Percentiles rank a stretch among this genome's conserved stretches.
Conservation (phyloP, 2,888 invertebrate species). For the Dolichomitus sp. region DNA sequence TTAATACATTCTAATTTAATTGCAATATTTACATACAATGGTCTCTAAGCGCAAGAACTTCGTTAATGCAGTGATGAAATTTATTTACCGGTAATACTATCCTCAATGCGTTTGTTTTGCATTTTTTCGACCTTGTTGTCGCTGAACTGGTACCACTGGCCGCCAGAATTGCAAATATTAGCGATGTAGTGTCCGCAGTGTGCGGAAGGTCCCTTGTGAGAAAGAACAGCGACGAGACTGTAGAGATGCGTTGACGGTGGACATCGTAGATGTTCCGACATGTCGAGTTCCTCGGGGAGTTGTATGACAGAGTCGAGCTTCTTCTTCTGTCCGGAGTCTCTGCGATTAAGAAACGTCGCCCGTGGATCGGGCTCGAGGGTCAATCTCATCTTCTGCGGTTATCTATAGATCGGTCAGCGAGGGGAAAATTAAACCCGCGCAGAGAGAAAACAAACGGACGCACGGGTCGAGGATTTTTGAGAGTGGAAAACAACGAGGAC, state of each 20-base stretch:
- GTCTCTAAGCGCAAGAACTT: too few relatives aligned
- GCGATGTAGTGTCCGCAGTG: constrained; percentile 90
- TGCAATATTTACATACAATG: too few relatives aligned
- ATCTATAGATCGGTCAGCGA: constrained; percentile 64
- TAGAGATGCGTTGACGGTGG: constrained; percentile 85
- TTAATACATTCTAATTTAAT: too few relatives aligned
- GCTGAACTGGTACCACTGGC: constrained; percentile 90
- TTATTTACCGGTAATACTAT: constrained; percentile 78
- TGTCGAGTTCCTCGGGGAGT: constrained; percentile 89
- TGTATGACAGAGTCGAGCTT: constrained; percentile 88
- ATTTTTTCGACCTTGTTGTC: constrained; percentile 87
- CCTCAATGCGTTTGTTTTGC: constrained; percentile 85
- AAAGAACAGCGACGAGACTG: constrained; percentile 89
- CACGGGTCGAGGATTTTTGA: constrained; percentile 25
- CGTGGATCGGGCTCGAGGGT: constrained; percentile 63
- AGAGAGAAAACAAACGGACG: constrained; percentile 40
- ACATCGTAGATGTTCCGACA: constrained; percentile 86
- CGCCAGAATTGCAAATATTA: constrained; percentile 84
- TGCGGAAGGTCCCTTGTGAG: constrained; percentile 89
- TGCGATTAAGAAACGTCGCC: constrained; percentile 76
- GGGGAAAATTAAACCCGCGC: constrained; percentile 64
- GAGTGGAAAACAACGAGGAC: constrained; percentile 31
- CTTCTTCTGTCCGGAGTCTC: constrained; percentile 88
- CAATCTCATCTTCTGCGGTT: constrained; percentile 57
- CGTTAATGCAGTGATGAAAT: background rate